phyloP scores from a whole-genome alignment of 2,888 invertebrate genomes.

The Melipona beecheii region DNA sequence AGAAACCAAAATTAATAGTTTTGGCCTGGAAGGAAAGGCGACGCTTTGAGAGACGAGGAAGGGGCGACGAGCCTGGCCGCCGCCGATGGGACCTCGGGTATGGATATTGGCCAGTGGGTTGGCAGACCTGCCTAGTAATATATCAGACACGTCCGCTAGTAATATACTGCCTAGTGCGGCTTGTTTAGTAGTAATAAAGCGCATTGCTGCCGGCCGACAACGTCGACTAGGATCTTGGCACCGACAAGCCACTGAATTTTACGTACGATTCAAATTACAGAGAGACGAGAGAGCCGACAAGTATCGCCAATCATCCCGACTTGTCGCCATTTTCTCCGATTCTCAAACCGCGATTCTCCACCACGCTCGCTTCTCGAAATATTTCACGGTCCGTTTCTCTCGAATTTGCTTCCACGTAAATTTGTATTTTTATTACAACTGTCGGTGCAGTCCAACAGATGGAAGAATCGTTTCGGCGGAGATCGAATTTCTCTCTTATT shows the following conservation, averaged over 20 bases:
- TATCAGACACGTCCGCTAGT: constrained; percentile 76
- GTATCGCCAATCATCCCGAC: not conserved
- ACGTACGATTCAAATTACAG: constrained; percentile 12
- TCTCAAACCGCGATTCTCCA: not conserved
- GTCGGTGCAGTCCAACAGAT: not conserved
- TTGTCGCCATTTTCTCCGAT: no score
- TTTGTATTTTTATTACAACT: not conserved
- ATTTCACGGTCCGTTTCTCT: not conserved
- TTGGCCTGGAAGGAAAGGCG: constrained; percentile 73
- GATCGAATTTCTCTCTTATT: not conserved
- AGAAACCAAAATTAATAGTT: constrained; percentile 81
- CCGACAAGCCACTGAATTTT: constrained; percentile 36
- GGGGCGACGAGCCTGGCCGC: constrained; percentile 32
- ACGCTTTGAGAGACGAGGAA: constrained; percentile 24
- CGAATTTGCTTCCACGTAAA: not conserved
- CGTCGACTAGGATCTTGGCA: constrained; percentile 41
- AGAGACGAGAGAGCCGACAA: not conserved
- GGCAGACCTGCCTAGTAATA: constrained; percentile 74
- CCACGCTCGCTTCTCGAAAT: not conserved
- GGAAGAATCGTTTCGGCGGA: not conserved
- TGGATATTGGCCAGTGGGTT: constrained; percentile 77
- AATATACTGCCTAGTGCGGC: constrained; percentile 78
- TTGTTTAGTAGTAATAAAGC: constrained; percentile 80
- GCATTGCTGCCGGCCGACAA: constrained; percentile 51
- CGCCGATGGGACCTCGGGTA: constrained; percentile 63